Evolutionary conservation across 1,140 invertebrate genomes (phyloP), one percentile per base, ranked within the genome.

Genomic region (Drosophila tristis): DNA sequence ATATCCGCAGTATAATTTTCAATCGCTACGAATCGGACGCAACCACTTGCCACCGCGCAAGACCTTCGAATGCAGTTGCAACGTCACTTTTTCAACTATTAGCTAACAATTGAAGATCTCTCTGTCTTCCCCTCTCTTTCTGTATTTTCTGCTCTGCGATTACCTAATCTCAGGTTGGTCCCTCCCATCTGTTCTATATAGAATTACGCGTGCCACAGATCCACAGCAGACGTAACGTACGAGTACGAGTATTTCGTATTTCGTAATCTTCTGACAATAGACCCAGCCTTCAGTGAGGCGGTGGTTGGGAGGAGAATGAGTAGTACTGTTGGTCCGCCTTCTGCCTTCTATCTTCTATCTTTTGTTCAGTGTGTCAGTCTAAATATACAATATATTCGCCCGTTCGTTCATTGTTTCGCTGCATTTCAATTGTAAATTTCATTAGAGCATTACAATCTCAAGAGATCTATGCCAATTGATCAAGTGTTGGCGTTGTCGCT

Each of bases 331-430:
- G 53, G 61, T 51, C 44, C 43, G 77, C 67, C 49, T 51, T 59
- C 44, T 70, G 49, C 29, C 29, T 31, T 60, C 39, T 60, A 56
- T n/a, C 54, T 59, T 58, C 43, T 35, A 11, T 35, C 66, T 74
- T 75, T 78, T 78, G 64, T 64, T 84, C 75, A 84, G 80, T 82
- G 75, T 82, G 80, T 75, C 80, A 82, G 71, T 84, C 80, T 82
- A 79, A 84, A 84, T 75, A 79, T 82, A 42, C 58, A 66, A 56
- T 8, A 72, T 55, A 71, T 65, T 55, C 60, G 50, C 49, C 39
- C 62, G 60, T 48, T 50, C 60, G 74, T 78, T 50, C 60, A 84
- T 84, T 82, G 79, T 82, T 84, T 74, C 20, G 51, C 53, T 75
- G 50, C 65, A 84, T 72, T 82, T 82, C 74, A 82, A 82, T 84